A percentile compares a stretch with the other conserved stretches of the same genome.
These are phyloP conservation scores for Pipa parva DNA, from an alignment of 2,113 vertebrate species.

Conservation along the genomic window DNA sequence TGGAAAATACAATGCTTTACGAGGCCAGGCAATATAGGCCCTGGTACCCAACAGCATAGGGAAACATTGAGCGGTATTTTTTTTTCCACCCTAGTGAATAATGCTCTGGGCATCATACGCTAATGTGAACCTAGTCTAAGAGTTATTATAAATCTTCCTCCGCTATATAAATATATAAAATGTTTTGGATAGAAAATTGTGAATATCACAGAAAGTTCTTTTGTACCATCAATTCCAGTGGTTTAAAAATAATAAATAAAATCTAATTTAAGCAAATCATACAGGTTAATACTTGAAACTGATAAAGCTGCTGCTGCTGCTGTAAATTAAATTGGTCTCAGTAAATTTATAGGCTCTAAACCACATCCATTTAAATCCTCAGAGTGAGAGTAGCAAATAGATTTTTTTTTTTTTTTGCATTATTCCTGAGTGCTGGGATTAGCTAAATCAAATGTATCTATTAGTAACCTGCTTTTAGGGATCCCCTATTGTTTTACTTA, in stretches of 20 bases:
- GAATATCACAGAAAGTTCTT: background rate
- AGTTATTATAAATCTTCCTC: background rate
- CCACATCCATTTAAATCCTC: background rate
- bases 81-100: no score
- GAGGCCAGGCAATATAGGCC: no score
- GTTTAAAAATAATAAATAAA: background rate
- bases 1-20: no score
- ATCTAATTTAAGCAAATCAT: background rate
- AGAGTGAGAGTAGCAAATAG: background rate
- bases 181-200: background rate
- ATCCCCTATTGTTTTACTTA: background rate
- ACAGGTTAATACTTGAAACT: background rate
- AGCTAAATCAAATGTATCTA: background rate
- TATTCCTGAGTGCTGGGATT: background rate
- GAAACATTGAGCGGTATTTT: no score
- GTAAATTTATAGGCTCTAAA: constrained; percentile 1
- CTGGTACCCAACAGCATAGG: no score
- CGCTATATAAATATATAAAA: background rate
- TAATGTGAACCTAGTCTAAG: no score
- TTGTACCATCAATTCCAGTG: background rate
- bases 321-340: background rate
- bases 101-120: no score
- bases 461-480: background rate
- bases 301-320: background rate
- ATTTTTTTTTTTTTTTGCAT: background rate